Evolutionary conservation across 2,888 invertebrate species (phyloP).

Genomic region (Zaprionus lineosus): DNA sequence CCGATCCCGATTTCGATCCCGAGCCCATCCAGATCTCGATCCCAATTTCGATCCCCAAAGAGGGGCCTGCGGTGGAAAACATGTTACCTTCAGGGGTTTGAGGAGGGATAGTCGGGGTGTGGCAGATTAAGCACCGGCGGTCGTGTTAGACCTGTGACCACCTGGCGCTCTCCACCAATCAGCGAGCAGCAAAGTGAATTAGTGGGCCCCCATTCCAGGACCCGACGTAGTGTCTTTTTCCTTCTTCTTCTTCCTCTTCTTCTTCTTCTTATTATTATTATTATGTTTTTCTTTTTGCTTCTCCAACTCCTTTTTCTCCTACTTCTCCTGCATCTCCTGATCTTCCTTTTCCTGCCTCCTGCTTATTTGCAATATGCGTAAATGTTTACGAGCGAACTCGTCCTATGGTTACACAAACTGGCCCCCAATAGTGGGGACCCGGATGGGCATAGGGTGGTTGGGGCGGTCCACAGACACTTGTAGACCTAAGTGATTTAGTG

Average conservation of each 20-base stretch:
- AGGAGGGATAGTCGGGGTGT: neutral
- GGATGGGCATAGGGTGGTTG: constrained; percentile 13
- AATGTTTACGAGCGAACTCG: constrained; percentile 68
- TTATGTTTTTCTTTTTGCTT: constrained; percentile 35
- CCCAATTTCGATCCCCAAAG: neutral
- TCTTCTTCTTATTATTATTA: constrained; percentile 16
- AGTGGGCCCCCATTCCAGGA: constrained; percentile 52
- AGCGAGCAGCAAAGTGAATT: constrained; percentile 77
- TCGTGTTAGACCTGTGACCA: constrained; percentile 78
- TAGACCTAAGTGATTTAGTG: constrained; percentile 77
- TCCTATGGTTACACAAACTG: constrained; percentile 26
- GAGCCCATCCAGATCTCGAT: too few species aligned
- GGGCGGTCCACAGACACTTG: constrained; percentile 62
- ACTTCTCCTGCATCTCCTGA: neutral
- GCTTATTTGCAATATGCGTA: constrained; percentile 76
- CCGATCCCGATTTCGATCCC: too few species aligned
- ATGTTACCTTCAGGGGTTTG: constrained; percentile 25
- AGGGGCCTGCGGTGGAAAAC: constrained; percentile 10
- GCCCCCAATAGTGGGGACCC: neutral
- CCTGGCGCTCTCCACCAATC: constrained; percentile 81
- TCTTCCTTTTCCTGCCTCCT: constrained; percentile 13
- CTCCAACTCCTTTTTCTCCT: neutral
- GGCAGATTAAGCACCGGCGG: constrained; percentile 62
- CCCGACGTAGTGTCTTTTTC: constrained; percentile 17
- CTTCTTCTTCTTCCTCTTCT: neutral